Evolutionary conservation across 2,888 invertebrate genomes (phyloP).

Genomic region (Labia minor): DNA sequence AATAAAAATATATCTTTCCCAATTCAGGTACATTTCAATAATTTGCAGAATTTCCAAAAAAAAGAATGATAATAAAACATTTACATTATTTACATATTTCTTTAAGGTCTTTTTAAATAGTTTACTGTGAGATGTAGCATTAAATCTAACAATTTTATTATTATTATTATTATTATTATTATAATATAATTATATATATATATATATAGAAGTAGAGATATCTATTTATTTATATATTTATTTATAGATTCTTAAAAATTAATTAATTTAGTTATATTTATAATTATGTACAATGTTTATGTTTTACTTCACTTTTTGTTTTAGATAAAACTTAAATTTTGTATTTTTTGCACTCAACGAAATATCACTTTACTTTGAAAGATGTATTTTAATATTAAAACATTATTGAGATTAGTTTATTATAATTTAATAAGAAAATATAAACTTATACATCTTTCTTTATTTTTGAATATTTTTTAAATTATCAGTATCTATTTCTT

Average conservation of each 20-base stretch:
- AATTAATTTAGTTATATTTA: neutral
- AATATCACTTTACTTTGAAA: too few relatives aligned
- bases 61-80: neutral
- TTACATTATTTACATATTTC: neutral
- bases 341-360: too few relatives aligned
- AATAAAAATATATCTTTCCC: neutral
- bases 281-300: too few relatives aligned
- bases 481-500: too few relatives aligned
- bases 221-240: neutral
- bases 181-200: neutral
- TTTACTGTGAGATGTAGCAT: neutral
- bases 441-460: too few relatives aligned
- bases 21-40: neutral
- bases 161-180: too few relatives aligned
- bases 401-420: too few relatives aligned
- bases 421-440: too few relatives aligned
- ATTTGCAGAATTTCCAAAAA: neutral
- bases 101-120: neutral
- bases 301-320: too few relatives aligned
- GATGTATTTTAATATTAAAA: too few relatives aligned
- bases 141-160: neutral
- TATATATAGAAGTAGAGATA: neutral
- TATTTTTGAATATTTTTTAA: too few relatives aligned
- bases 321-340: too few relatives aligned
- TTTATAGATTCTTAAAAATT: neutral